Conservation (phyloP, 2,797 vertebrate species). For the Phrynocephalus forsythii region DNA sequence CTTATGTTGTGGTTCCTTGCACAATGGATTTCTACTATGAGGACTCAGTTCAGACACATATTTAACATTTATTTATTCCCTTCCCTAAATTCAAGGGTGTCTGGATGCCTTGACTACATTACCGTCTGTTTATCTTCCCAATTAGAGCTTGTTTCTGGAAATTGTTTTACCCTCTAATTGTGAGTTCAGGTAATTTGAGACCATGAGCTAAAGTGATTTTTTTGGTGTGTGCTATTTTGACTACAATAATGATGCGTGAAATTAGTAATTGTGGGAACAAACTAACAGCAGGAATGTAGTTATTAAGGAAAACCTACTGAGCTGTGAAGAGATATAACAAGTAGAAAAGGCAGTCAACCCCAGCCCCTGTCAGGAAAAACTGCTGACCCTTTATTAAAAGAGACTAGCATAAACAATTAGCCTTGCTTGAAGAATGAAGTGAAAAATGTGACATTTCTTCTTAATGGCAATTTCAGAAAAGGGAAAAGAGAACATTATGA, state of each 20-base stretch:
- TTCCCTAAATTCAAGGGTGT: background rate
- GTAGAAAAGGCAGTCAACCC: background rate
- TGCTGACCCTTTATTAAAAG: conserved; percentile 31
- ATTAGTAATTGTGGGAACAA: conserved; percentile 31
- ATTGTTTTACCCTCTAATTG: conserved; percentile 26
- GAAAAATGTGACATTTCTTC: background rate
- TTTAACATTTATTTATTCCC: background rate
- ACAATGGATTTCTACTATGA: background rate
- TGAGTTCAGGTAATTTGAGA: conserved; percentile 18
- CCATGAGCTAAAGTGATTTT: background rate
- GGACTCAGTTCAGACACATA: background rate
- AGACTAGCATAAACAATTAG: conserved; percentile 19
- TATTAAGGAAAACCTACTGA: conserved; percentile 36
- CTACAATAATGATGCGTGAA: conserved; percentile 23
- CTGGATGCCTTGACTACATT: background rate
- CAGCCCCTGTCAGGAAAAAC: conserved; percentile 6
- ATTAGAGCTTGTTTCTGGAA: conserved; percentile 25
- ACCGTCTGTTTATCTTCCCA: conserved; percentile 5
- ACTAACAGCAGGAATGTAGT: conserved; percentile 19
- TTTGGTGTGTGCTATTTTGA: background rate
- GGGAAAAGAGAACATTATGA: background rate
- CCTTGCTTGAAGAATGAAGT: conserved; percentile 15
- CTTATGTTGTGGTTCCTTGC: background rate
- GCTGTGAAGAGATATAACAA: conserved; percentile 32
- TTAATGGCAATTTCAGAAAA: conserved; percentile 12